A percentile compares a stretch with the other conserved stretches of the same genome.
phyloP scores from a whole-genome alignment of 2,113 vertebrate species.

The Centropristis striata region DNA sequence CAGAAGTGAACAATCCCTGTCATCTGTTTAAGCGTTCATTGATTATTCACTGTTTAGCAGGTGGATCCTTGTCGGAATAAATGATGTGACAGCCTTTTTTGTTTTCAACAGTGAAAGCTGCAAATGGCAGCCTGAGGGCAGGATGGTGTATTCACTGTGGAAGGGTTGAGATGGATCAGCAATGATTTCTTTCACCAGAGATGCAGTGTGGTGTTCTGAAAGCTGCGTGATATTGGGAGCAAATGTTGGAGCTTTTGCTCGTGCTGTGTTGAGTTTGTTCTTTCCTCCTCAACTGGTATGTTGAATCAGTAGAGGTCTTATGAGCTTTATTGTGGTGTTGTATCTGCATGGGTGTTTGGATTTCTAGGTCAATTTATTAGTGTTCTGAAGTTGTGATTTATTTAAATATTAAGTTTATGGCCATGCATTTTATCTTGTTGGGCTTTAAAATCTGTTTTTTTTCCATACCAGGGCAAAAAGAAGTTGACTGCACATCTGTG shows the following conservation, averaged over 20 bases:
- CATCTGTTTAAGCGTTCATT: not conserved
- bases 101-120: constrained; percentile 4
- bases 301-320: not conserved
- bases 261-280: constrained; percentile 1
- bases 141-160: constrained; percentile 11
- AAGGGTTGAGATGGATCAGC: constrained; percentile 12
- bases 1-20: constrained; percentile 5
- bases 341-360: not conserved
- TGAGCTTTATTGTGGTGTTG: not conserved
- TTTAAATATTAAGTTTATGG: not conserved
- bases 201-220: constrained; percentile 1
- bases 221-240: not conserved
- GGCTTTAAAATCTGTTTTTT: not conserved
- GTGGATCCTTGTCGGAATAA: constrained; percentile 11
- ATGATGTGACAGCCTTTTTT: constrained; percentile 9
- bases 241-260: not conserved
- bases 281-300: not conserved
- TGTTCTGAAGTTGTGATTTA: not conserved
- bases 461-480: not conserved
- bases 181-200: constrained; percentile 11
- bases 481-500: not conserved
- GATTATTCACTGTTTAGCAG: constrained; percentile 5
- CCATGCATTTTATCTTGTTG: not conserved
- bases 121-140: constrained; percentile 3
- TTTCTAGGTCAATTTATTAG: no score